Evolutionary conservation across 2,888 invertebrate genomes (phyloP).

Genomic region (Crocallis elinguaria): DNA sequence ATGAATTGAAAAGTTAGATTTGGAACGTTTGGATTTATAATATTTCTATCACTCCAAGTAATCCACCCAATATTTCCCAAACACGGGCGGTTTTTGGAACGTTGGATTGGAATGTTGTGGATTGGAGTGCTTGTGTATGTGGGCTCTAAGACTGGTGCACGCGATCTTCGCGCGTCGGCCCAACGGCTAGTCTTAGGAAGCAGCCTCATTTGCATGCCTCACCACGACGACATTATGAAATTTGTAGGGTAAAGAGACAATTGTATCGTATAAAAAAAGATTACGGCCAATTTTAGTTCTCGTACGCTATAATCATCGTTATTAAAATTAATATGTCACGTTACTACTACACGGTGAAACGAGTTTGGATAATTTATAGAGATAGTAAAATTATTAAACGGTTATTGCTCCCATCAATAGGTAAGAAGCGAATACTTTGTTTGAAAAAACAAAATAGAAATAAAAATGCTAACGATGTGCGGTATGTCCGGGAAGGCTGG

Average conservation of each 20-base stretch:
- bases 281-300: constrained; percentile 36
- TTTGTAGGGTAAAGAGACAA: constrained; percentile 48
- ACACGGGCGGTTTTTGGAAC: too few species aligned
- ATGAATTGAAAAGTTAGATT: too few species aligned
- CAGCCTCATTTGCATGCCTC: constrained; percentile 49
- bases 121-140: too few species aligned
- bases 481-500: constrained; percentile 66
- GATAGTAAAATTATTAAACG: constrained; percentile 29
- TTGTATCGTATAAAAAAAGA: constrained; percentile 45
- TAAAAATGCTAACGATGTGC: constrained; percentile 67
- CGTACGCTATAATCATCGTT: constrained; percentile 20
- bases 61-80: too few species aligned
- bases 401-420: constrained; percentile 8
- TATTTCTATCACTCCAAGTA: too few species aligned
- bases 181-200: constrained; percentile 38
- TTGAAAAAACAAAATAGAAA: too few species aligned
- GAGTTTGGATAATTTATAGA: constrained; percentile 35
- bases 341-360: constrained; percentile 26
- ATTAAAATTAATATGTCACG: constrained; percentile 31
- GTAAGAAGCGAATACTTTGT: constrained; percentile 12
- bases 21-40: too few species aligned
- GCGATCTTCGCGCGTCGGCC: constrained; percentile 7
- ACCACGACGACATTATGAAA: constrained; percentile 38
- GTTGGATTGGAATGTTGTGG: too few species aligned
- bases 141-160: neutral